These are phyloP conservation scores for Stratiolaelaps scimitus DNA, from an alignment of 1,140 invertebrate genomes.

Conservation along the genomic window DNA sequence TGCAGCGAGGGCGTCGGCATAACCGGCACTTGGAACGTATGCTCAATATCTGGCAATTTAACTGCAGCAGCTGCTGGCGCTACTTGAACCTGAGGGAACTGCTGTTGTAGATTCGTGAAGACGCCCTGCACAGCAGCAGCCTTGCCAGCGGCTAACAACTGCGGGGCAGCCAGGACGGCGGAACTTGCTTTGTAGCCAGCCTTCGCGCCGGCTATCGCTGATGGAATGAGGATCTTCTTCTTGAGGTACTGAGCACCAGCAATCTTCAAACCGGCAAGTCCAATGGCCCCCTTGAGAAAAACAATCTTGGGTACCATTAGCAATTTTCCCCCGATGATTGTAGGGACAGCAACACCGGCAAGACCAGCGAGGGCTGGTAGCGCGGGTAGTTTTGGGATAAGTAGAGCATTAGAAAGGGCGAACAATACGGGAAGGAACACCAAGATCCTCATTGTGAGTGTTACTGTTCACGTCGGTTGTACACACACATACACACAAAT, in stretches of 20 bases:
- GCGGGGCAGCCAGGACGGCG: background rate
- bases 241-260: constrained; percentile 2
- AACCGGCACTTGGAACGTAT: background rate
- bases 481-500: too few species aligned
- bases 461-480: too few species aligned
- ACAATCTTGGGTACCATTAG: background rate
- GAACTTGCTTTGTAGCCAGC: constrained; percentile 23
- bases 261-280: constrained; percentile 3
- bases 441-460: too few species aligned
- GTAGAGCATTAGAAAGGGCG: too few species aligned
- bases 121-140: background rate
- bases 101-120: background rate
- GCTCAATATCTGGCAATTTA: constrained; percentile 1
- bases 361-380: background rate
- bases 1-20: constrained; percentile 11
- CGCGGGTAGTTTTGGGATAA: too few species aligned
- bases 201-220: background rate
- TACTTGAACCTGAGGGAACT: background rate
- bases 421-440: too few species aligned
- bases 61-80: background rate
- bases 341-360: background rate
- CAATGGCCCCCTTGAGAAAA: background rate
- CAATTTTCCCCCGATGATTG: constrained; percentile 3
- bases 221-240: constrained; percentile 9
- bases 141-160: background rate